phyloP scores from a whole-genome alignment of 2,888 invertebrate genomes.

The Nineta flava region DNA sequence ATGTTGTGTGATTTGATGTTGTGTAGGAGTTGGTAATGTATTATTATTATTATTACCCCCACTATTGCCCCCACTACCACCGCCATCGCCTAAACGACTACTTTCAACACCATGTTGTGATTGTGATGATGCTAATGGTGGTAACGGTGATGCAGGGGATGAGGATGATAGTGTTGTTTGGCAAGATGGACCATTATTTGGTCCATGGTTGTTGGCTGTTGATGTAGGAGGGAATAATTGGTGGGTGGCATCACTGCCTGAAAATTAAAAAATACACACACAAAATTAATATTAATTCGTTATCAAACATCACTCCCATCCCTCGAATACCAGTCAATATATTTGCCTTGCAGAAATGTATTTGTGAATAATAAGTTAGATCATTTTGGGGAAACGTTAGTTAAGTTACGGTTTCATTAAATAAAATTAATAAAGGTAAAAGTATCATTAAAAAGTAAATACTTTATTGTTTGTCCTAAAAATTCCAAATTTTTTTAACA shows the following conservation, averaged over 20 bases:
- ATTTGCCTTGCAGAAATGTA: too few species aligned
- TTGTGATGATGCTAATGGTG: slow-evolving; percentile 14
- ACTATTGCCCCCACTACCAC: slow-evolving; percentile 20
- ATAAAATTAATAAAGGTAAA: too few species aligned
- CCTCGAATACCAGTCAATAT: too few species aligned
- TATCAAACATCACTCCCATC: background rate
- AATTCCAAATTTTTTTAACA: too few species aligned
- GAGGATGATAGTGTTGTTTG: slow-evolving; percentile 45
- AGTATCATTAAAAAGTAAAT: too few species aligned
- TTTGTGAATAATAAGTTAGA: too few species aligned
- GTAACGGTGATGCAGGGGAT: slow-evolving; percentile 43
- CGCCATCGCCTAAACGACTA: background rate
- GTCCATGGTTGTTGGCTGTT: slow-evolving; percentile 32
- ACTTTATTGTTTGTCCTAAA: too few species aligned
- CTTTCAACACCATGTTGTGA: too few species aligned
- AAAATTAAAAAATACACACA: background rate
- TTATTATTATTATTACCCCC: slow-evolving; percentile 18
- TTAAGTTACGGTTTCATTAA: too few species aligned
- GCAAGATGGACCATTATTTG: slow-evolving; percentile 24
- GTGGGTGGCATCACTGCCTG: slow-evolving; percentile 11
- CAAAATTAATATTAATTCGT: background rate
- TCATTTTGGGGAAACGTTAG: too few species aligned
- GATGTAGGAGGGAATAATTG: slow-evolving; percentile 15
- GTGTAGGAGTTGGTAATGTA: slow-evolving; percentile 21
- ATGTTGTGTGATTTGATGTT: slow-evolving; percentile 22